These are phyloP conservation scores for Abramis brama DNA, from an alignment of 2,113 vertebrate species.

Conservation along the genomic window DNA sequence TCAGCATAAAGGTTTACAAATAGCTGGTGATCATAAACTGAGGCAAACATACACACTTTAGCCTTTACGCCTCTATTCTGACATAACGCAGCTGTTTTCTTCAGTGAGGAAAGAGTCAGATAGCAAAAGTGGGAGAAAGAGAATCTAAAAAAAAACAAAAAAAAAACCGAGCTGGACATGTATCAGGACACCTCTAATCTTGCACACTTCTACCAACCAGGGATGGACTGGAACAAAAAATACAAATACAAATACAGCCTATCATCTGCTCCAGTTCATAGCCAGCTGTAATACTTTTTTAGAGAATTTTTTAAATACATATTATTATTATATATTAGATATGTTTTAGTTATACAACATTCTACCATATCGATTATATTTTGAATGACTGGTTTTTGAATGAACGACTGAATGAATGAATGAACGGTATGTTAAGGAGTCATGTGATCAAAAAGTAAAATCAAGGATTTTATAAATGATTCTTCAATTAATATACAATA, in stretches of 20 bases:
- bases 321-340: no score
- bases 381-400: no score
- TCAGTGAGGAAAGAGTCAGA: not conserved
- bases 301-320: no score
- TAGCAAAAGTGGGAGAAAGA: not conserved
- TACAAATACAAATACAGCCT: no score
- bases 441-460: not conserved
- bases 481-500: not conserved
- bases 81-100: slow-evolving; percentile 40
- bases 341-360: no score
- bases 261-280: not conserved
- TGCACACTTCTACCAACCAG: not conserved
- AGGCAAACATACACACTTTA: slow-evolving; percentile 9
- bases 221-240: not conserved
- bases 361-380: no score
- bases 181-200: not conserved
- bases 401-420: not conserved
- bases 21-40: slow-evolving; percentile 10
- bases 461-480: not conserved
- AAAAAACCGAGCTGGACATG: not conserved
- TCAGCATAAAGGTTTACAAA: slow-evolving; percentile 18
- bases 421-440: not conserved
- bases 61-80: not conserved
- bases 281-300: no score
- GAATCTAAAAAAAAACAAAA: not conserved